Base-by-base conservation (phyloP, 2,113 vertebrate species). In the Nycticebus coucang region DNA sequence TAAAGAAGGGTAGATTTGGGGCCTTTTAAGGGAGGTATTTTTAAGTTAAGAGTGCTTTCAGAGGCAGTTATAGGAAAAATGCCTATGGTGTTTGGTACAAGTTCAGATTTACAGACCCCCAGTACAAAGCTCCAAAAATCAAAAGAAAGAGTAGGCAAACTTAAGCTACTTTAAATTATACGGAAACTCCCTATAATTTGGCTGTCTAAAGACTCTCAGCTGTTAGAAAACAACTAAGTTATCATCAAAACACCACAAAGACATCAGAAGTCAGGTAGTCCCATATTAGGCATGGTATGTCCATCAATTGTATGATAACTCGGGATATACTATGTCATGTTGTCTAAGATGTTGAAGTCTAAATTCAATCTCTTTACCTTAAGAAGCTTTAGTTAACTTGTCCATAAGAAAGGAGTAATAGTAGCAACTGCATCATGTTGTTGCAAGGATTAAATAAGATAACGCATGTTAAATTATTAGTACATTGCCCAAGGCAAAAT, bases 51-150 rank as follows among this genome's bases (percentile, higher is more conserved):
- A 53, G 37, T 55, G 72, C 41, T 74, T 93, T 37, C 50, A 91
- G 78, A 86, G 66, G 59, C 8, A 71, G 28, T 83, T 90, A 92
- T 33, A 92, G 77, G 87, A 91, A 93, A 95, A 85, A 55, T 78
- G 72, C 72, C 95, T 68, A 74, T 22, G 9, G 66, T 37, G 21
- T 91, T 87, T 85, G 90, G 95, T 55, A 57, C 22, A 30, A 35
- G 30, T 82, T 95, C 94, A 91, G 91, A 75, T 85, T 89, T 71
- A 59, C 17, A 62, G 60, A 57, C 62, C 50, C 79, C 17, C 64
- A 75, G 22, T 45, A 78, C 17, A 90, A 84, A 92, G 2, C 26
- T 85, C 19, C n/a, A 26, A 74, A 91, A 60, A 77, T n/a, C 55
- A 57, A 57, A 93, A 87, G 71, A 69, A 93, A 71, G 64, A 90